A percentile compares a stretch with the other conserved stretches of the same genome.
phyloP scores from a whole-genome alignment of 2,888 invertebrate species.

The Andricus quercusramuli region DNA sequence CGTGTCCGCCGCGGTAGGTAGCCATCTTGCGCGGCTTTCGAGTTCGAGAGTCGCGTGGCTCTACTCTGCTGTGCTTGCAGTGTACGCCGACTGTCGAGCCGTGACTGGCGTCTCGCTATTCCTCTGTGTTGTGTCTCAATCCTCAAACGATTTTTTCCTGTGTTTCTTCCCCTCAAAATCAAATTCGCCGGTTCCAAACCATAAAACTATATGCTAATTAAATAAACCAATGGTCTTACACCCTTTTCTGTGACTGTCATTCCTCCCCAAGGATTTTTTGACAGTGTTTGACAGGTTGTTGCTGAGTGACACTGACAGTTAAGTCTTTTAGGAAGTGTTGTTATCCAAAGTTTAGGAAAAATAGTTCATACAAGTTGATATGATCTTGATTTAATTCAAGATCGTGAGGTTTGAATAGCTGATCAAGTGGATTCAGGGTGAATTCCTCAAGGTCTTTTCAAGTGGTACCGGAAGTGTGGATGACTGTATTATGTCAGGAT shows the following conservation, averaged over 20 bases:
- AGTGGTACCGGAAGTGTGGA: conserved; percentile 1
- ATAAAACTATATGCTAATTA: background rate
- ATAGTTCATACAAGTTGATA: background rate
- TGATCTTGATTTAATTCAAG: too few relatives aligned
- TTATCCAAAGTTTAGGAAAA: background rate
- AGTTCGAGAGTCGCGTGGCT: conserved; percentile 71
- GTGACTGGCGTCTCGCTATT: conserved; percentile 63
- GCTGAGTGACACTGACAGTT: background rate
- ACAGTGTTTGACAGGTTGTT: conserved; percentile 4
- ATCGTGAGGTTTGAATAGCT: background rate
- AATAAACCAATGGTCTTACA: background rate
- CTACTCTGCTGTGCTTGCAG: conserved; percentile 62
- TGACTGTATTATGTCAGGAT: background rate
- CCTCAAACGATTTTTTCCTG: background rate
- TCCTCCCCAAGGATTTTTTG: background rate
- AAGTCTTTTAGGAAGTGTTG: background rate
- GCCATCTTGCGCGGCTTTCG: conserved; percentile 75
- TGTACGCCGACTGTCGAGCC: conserved; percentile 71
- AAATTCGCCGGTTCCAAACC: background rate
- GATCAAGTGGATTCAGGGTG: background rate
- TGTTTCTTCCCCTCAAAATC: background rate
- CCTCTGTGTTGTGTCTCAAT: conserved; percentile 44
- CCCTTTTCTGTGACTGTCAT: background rate
- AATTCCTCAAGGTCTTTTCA: background rate
- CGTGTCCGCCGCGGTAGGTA: conserved; percentile 54